Evolutionary conservation across 2,888 invertebrate genomes (phyloP).

Genomic region (Pediacus dermestoides): DNA sequence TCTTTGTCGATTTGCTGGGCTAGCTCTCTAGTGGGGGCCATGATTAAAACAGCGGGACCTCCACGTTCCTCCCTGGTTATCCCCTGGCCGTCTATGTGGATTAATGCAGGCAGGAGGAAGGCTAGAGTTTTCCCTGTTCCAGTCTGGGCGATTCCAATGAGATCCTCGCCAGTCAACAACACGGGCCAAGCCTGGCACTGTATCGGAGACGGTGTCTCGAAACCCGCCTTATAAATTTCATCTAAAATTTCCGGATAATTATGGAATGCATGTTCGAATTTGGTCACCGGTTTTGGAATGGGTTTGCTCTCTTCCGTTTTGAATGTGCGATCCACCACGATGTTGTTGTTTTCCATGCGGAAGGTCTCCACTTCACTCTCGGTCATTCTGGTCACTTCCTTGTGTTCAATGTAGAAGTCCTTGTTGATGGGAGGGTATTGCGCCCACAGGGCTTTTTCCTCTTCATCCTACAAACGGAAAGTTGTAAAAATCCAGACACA

Average conservation of each 20-base stretch:
- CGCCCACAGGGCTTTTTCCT: conserved; percentile 60
- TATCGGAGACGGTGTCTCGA: conserved; percentile 82
- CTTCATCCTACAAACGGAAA: conserved; percentile 49
- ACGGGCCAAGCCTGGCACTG: conserved; percentile 95
- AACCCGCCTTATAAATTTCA: conserved; percentile 78
- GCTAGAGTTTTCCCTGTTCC: conserved; percentile 92
- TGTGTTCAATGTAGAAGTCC: conserved; percentile 79
- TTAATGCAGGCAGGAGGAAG: conserved; percentile 86
- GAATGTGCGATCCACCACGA: conserved; percentile 68
- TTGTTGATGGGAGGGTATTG: conserved; percentile 68
- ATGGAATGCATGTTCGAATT: conserved; percentile 79
- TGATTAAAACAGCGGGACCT: conserved; percentile 82
- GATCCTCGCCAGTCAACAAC: conserved; percentile 81
- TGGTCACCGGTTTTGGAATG: conserved; percentile 73
- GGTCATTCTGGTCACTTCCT: conserved; percentile 63
- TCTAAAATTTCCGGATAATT: conserved; percentile 78
- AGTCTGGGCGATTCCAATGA: conserved; percentile 96
- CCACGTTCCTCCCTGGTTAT: conserved; percentile 66
- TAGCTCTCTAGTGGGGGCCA: conserved; percentile 91
- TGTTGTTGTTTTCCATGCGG: conserved; percentile 66
- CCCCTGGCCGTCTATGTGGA: conserved; percentile 86
- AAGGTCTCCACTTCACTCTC: conserved; percentile 62
- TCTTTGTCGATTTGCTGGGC: conserved; percentile 92
- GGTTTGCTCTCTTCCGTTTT: conserved; percentile 39
- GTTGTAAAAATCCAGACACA: neutral